Percentiles rank a stretch among this genome's conserved stretches.
phyloP scores from a whole-genome alignment of 2,888 invertebrate genomes.

The Ditula angustiorana region DNA sequence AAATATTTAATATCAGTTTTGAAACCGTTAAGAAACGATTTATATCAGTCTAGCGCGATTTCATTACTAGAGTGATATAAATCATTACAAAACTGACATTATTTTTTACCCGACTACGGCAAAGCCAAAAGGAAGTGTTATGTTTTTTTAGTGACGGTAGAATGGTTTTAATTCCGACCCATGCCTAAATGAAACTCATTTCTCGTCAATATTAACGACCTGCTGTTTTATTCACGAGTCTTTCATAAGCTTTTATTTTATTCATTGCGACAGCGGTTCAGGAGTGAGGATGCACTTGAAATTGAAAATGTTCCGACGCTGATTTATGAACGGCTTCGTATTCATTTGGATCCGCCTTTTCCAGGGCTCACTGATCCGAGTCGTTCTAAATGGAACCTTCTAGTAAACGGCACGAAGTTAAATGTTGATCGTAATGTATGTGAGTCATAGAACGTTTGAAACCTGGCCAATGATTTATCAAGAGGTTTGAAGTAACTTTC shows the following conservation, averaged over 20 bases:
- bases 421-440: background rate
- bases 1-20: too few relatives aligned
- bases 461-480: background rate
- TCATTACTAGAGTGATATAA: too few relatives aligned
- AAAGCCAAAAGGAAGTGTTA: too few relatives aligned
- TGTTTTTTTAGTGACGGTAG: too few relatives aligned
- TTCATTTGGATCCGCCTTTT: constrained; percentile 18
- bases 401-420: background rate
- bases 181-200: background rate
- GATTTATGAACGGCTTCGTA: constrained; percentile 16
- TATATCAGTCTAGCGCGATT: too few relatives aligned
- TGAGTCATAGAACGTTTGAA: background rate
- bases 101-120: too few relatives aligned
- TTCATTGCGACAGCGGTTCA: constrained; percentile 26
- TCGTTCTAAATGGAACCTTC: background rate
- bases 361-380: background rate
- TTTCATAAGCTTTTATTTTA: constrained; percentile 15
- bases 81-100: too few relatives aligned
- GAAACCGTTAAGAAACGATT: too few relatives aligned
- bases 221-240: constrained; percentile 5
- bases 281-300: constrained; percentile 17
- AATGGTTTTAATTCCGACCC: too few relatives aligned
- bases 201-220: background rate
- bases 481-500: background rate
- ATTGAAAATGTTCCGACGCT: constrained; percentile 10